Conservation (phyloP, 2,797 vertebrate genomes). For the Epinephelus awoara region DNA sequence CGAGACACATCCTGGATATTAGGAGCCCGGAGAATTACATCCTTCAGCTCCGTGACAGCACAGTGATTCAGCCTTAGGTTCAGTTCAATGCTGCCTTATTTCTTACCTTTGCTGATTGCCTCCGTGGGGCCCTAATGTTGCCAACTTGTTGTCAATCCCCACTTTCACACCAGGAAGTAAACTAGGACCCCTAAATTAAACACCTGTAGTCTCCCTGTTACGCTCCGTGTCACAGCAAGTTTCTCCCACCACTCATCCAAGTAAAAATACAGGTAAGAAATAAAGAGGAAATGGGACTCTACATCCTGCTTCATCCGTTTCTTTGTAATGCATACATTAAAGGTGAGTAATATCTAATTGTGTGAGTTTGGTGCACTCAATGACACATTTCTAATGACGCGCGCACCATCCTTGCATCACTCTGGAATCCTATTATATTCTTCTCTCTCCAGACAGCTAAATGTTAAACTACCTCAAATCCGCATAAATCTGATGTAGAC, state of each 20-base stretch:
- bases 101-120: conserved; percentile 46
- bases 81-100: conserved; percentile 22
- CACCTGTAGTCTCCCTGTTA: conserved; percentile 20
- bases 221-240: conserved; percentile 16
- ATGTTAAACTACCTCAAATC: conserved; percentile 35
- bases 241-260: conserved; percentile 40
- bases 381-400: conserved; percentile 2
- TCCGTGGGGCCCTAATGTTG: conserved; percentile 28
- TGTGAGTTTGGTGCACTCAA: not conserved
- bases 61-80: conserved; percentile 30
- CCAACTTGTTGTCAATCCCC: conserved; percentile 44
- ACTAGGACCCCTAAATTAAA: conserved; percentile 54
- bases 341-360: conserved; percentile 5
- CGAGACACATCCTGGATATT: conserved; percentile 43
- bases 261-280: conserved; percentile 7
- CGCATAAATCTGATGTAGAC: conserved; percentile 36
- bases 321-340: not conserved
- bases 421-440: not conserved
- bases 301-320: not conserved
- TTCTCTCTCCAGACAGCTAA: conserved; percentile 14
- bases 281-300: not conserved
- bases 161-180: conserved; percentile 37
- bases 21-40: conserved; percentile 47
- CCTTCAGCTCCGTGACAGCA: conserved; percentile 43
- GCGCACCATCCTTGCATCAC: not conserved